Base-by-base conservation (phyloP, 2,888 invertebrate species). In the Hyposoter didymator region DNA sequence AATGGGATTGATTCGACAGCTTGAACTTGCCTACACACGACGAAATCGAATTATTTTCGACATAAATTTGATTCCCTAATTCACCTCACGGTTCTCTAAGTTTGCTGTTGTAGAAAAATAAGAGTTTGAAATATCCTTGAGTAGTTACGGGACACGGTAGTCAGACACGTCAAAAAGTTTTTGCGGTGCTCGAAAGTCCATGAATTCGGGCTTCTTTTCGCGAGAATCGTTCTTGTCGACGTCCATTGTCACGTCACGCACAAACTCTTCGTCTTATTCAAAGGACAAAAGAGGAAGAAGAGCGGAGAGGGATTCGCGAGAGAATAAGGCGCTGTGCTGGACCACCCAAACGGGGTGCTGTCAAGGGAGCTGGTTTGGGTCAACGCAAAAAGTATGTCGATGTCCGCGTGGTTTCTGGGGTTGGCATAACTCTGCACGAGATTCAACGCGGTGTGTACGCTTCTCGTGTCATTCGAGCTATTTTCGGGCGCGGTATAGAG, bases 341-440 rank as follows among this genome's bases (percentile, higher is more conserved):
- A 87, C 87, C 87, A 87, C 87, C 87, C 87, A 87, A 86, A 83
- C 81, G 67, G 86, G 82, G 80, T 86, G 84, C 82, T 49, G 73
- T 45, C 74, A 81, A 84, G 84, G 72, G 74, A 84, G 80, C 28
- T 28, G 28, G 86, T 82, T 83, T 62, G 84, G 86, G 75, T 82
- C 84, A 75, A 39, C 52, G 86, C 84, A 86, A 87, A 86, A 86
- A 85, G 82, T 84, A 84, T 87, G 84, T 88, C 87, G 86, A 87
- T 85, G 88, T 82, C 74, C 72, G 73, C 64, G 82, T 78, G 84
- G 84, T 78, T 85, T 86, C 89, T 89, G 89, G 89, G 88, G 89
- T 84, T 84, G 84, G 86, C 86, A 84, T 86, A 86, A 86, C 86
- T 86, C 84, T 55, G 62, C 66, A 14, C 67, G 80, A 69, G 74